Base-by-base conservation (phyloP, 2,888 invertebrate genomes). In the Matsumyia berberina region DNA sequence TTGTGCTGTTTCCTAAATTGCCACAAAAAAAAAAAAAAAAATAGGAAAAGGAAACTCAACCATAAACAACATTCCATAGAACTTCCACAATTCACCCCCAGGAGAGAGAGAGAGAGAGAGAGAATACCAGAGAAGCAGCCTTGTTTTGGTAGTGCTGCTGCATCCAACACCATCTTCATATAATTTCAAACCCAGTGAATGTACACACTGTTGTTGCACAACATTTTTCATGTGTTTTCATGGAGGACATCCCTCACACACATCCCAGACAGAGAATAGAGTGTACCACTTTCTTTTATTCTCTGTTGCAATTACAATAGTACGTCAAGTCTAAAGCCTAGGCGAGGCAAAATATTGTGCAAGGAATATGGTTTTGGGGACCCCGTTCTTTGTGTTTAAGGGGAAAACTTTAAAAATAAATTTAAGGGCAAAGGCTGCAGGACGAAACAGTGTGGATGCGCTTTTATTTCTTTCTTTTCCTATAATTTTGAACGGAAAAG, bases 111-210 rank as follows among this genome's bases (percentile, higher is more conserved):
- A 35, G 2, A 12, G 11, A 6, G 9, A 31, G 2, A 15, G 0
- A 35, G 11, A 12, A 46, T 11, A 15, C 7, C 12, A 24, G 1
- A 5, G 7, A 15, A 33, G 9, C 7, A 35, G 9, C 46, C 55
- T 39, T 60, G 44, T 33, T 66, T 77, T 39, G 29, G 58, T 24
- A 4, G 51, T 70, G 39, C 49, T 69, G 69, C 39, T 70, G 70
- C 72, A 53, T 64, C 76, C 70, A 64, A 64, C 69, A 76, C 69
- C 51, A 57, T 70, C 51, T 64, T 58, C 44, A 53, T 72, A 82
- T 82, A 77, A 82, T 72, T 82, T 66, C 66, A 19, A 72, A 39
- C 44, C 39, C 31, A 29, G 9, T 29, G 55, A 8, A 12, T 44
- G 19, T 44, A 64, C 51, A 46, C 51, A 58, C 29, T 70, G 57